Conservation (phyloP, 1,140 invertebrate genomes). For the Thereuonema tuberculata region DNA sequence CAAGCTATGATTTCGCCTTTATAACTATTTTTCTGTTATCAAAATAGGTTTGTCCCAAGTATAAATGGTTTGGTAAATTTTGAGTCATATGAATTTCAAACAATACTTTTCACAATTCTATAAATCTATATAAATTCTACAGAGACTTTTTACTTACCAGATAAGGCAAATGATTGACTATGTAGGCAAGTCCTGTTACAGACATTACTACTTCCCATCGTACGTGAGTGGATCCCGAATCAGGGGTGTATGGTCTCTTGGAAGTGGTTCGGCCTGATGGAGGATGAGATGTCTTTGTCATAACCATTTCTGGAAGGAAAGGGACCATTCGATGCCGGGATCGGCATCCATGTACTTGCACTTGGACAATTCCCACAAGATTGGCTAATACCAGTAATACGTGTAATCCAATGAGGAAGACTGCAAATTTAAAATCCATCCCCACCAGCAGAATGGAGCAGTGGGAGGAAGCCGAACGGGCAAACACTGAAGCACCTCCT, state of each 20-base stretch:
- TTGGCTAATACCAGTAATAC: constrained; percentile 30
- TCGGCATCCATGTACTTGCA: constrained; percentile 18
- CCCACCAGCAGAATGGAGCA: constrained; percentile 35
- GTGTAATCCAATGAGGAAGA: constrained; percentile 38
- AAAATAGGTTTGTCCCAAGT: too few relatives aligned
- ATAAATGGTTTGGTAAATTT: too few relatives aligned
- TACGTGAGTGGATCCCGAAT: constrained; percentile 27
- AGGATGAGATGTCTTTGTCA: constrained; percentile 11
- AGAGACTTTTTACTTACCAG: constrained; percentile 35
- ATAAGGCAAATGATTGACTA: constrained; percentile 40
- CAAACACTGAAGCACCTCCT: constrained; percentile 29
- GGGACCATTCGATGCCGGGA: constrained; percentile 16
- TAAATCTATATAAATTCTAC: too few relatives aligned
- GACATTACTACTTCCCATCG: constrained; percentile 36
- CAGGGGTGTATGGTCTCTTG: constrained; percentile 29
- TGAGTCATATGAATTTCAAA: too few relatives aligned
- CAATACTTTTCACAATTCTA: too few relatives aligned
- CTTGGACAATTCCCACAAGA: constrained; percentile 22
- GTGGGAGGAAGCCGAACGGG: constrained; percentile 9
- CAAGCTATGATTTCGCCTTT: too few relatives aligned
- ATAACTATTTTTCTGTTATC: too few relatives aligned
- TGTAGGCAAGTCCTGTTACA: constrained; percentile 32
- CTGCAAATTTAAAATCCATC: constrained; percentile 35
- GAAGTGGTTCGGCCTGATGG: constrained; percentile 18
- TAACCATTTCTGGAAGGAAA: neutral